phyloP scores from a whole-genome alignment of 2,888 invertebrate species.

The Cerceris ruficornis region DNA sequence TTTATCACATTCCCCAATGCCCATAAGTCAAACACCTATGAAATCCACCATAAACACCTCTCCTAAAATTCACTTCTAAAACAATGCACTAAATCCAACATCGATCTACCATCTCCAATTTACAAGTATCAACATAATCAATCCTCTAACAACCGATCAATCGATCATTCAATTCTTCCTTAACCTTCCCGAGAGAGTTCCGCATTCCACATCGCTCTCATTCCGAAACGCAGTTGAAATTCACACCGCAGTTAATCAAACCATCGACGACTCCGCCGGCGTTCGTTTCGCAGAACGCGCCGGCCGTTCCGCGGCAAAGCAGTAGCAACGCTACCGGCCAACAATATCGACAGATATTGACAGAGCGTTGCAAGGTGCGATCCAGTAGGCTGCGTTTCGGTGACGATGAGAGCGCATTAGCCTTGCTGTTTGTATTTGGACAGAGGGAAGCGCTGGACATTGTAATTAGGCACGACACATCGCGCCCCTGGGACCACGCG shows the following conservation, averaged over 20 bases:
- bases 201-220: not conserved
- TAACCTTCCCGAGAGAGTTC: too few relatives aligned
- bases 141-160: not conserved
- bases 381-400: conserved; percentile 54
- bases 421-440: conserved; percentile 78
- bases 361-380: conserved; percentile 63
- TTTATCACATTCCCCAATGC: too few relatives aligned
- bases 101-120: not conserved
- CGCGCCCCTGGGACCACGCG: conserved; percentile 76
- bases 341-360: conserved; percentile 74
- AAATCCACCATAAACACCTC: not conserved
- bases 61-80: not conserved
- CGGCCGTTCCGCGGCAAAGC: conserved; percentile 12
- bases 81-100: not conserved
- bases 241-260: conserved; percentile 8
- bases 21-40: too few relatives aligned
- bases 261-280: conserved; percentile 11
- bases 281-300: conserved; percentile 18
- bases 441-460: conserved; percentile 77
- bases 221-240: conserved; percentile 1
- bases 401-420: conserved; percentile 72
- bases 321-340: conserved; percentile 36
- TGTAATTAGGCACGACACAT: conserved; percentile 81
- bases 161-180: too few relatives aligned
- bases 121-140: not conserved